Conservation (phyloP, 2,797 vertebrate genomes). For the Poecilia velifera region DNA sequence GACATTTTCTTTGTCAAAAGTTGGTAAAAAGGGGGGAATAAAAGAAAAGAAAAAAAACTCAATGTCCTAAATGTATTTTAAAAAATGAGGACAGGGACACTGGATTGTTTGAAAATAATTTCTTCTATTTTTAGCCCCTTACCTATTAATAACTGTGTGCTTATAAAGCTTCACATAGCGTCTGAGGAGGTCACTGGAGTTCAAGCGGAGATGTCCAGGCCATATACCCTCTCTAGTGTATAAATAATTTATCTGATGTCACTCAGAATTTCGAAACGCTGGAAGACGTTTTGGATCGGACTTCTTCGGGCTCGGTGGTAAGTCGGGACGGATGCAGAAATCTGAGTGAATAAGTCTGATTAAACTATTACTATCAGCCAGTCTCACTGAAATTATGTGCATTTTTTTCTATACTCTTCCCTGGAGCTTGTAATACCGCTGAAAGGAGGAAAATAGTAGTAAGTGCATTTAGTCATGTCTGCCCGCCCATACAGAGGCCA, state of each 20-base stretch:
- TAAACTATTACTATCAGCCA: not conserved
- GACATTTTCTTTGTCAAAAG: conserved; percentile 2
- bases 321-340: not conserved
- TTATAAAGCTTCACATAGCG: conserved; percentile 22
- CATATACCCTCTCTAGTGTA: not conserved
- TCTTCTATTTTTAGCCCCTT: conserved; percentile 29
- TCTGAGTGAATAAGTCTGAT: not conserved
- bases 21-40: not conserved
- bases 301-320: not conserved
- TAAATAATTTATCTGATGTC: not conserved
- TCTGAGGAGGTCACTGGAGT: conserved; percentile 32
- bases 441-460: not conserved
- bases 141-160: conserved; percentile 39
- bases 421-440: not conserved
- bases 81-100: conserved; percentile 3
- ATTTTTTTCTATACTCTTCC: no score
- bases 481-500: not conserved
- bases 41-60: no score
- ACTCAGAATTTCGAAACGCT: not conserved
- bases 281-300: not conserved
- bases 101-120: conserved; percentile 24
- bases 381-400: not conserved
- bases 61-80: not conserved
- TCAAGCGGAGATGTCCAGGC: conserved; percentile 37
- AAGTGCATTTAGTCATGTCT: not conserved